A percentile compares a stretch with the other conserved stretches of the same genome.
Evolutionary conservation across 2,888 invertebrate species (phyloP).

Genomic region (Auanema freiburgensis): DNA sequence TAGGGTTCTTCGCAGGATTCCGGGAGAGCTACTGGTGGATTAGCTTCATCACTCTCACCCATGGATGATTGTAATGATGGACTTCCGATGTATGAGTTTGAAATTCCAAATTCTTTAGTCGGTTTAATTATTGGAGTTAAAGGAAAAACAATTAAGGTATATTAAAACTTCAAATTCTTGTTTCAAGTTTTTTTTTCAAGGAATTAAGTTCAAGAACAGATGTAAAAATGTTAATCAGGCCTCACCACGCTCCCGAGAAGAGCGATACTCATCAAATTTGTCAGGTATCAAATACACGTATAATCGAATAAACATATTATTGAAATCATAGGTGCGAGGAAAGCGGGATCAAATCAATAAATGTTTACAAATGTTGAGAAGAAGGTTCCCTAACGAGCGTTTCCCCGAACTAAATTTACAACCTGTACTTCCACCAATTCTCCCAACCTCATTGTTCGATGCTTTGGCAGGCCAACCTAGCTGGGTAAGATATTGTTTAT

Average conservation of each 20-base stretch:
- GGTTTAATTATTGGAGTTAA: conserved; percentile 63
- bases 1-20: conserved; percentile 60
- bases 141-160: conserved; percentile 63
- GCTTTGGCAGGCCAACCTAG: conserved; percentile 47
- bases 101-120: conserved; percentile 64
- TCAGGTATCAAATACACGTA: conserved; percentile 36
- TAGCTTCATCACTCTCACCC: conserved; percentile 45
- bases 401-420: conserved; percentile 64
- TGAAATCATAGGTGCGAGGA: conserved; percentile 47
- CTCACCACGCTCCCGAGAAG: conserved; percentile 58
- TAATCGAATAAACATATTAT: not conserved
- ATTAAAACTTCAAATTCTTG: not conserved
- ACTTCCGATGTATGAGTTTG: conserved; percentile 64
- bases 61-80: conserved; percentile 35
- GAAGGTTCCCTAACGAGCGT: conserved; percentile 61
- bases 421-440: conserved; percentile 61
- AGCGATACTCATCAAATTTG: conserved; percentile 62
- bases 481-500: conserved; percentile 37
- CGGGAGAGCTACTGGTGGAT: conserved; percentile 60
- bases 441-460: conserved; percentile 41
- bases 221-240: conserved; percentile 61
- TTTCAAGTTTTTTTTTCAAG: conserved; percentile 28
- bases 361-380: conserved; percentile 58
- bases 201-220: conserved; percentile 59
- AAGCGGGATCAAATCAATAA: conserved; percentile 63